Percentiles rank a stretch among this genome's conserved stretches.
Conservation (phyloP, 2,113 vertebrate genomes). For the Microcebus griseorufus region DNA sequence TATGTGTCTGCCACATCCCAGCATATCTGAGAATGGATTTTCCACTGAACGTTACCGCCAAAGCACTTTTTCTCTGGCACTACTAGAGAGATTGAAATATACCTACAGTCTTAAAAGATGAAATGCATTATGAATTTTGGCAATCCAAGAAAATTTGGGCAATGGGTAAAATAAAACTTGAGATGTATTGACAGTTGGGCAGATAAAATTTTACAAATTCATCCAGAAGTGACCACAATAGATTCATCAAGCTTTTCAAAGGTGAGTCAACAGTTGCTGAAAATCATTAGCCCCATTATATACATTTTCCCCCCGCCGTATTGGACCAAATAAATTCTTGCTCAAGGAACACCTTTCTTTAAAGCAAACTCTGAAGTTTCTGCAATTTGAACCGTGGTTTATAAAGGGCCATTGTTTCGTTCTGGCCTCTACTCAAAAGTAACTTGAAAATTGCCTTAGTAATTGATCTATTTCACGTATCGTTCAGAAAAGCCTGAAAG, state of each 20-base stretch:
- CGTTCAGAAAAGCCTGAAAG: neutral
- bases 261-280: neutral
- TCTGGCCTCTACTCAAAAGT: neutral
- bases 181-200: neutral
- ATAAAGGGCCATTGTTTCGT: neutral
- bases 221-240: neutral
- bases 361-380: neutral
- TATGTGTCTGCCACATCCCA: neutral
- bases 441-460: neutral
- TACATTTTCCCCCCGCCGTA: neutral
- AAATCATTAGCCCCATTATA: neutral
- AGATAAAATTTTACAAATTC: constrained; percentile 5
- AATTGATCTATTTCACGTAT: neutral
- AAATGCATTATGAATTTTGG: constrained; percentile 8
- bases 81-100: constrained; percentile 46
- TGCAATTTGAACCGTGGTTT: neutral
- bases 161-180: neutral
- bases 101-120: constrained; percentile 20
- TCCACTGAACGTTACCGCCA: constrained; percentile 26
- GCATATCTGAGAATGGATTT: constrained; percentile 15
- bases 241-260: constrained; percentile 5
- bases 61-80: constrained; percentile 19
- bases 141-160: neutral
- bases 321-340: neutral
- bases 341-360: neutral